Evolutionary conservation across 2,888 invertebrate genomes (phyloP), one percentile per base, ranked within the genome.

Genomic region (Eristalis tenax): DNA sequence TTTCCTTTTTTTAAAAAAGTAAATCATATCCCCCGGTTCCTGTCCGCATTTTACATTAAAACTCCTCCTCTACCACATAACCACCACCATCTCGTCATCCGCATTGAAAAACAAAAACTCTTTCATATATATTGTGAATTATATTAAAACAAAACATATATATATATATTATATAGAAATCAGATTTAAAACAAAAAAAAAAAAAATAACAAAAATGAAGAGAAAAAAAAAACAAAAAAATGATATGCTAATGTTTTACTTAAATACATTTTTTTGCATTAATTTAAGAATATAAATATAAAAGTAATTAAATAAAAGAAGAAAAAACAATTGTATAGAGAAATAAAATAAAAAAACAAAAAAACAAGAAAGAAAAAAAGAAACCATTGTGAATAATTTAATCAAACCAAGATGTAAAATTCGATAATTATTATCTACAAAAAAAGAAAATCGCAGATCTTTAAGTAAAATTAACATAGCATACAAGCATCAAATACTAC

Each of bases 231-330:
- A 10, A 40, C 1, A 13, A 32, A 64, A 66, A 76, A 61, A 82
- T 78, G 56, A 87, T 79, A 83, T 80, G 83, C 79, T 80, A 87
- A 87, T 80, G 80, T 83, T 87, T 87, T 87, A 83, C 87, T 87
- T 87, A 87, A 87, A 83, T 76, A 74, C 63, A 71, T 83, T 77
- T 83, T 32, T 87, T 87, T 87, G 87, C 83, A 76, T 79, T 87
- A 83, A 87, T 83, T 83, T 87, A 87, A 80, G 79, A 75, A 73
- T 87, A 83, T 80, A 87, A 87, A 83, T 76, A 87, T 79, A 75
- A 66, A 32, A 78, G 77, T 40, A 32, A 71, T 63, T 63, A 68
- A 74, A 81, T 65, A 43, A 73, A 70, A 65, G 32, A 22, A 28
- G 74, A 61, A 38, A 66, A 50, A 50, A 18, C 50, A 75, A 56